Conservation (phyloP, 2,888 invertebrate genomes). For the Acronicta leporina region DNA sequence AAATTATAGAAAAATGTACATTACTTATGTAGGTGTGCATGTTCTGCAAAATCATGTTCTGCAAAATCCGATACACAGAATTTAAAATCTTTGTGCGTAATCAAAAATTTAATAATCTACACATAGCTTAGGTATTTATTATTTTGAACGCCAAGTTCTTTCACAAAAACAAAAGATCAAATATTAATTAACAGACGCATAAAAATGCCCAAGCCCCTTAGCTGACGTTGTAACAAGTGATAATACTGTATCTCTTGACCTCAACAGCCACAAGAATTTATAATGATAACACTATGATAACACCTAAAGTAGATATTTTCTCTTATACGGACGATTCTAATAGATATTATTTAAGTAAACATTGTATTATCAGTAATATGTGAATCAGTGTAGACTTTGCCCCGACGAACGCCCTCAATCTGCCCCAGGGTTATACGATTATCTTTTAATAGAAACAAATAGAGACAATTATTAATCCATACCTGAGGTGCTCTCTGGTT, state of each 20-base stretch:
- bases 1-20: slow-evolving; percentile 1
- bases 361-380: slow-evolving; percentile 53
- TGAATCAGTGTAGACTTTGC: slow-evolving; percentile 64
- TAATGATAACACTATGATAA: slow-evolving; percentile 39
- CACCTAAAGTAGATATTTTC: slow-evolving; percentile 47
- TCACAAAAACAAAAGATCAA: slow-evolving; percentile 1
- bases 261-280: slow-evolving; percentile 46
- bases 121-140: neutral
- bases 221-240: slow-evolving; percentile 31
- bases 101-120: too few species aligned
- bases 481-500: slow-evolving; percentile 95
- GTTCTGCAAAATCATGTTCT: too few species aligned
- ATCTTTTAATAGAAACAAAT: slow-evolving; percentile 34
- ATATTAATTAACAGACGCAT: slow-evolving; percentile 10
- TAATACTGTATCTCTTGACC: slow-evolving; percentile 49
- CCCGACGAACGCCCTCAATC: slow-evolving; percentile 65
- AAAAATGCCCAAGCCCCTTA: slow-evolving; percentile 35
- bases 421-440: slow-evolving; percentile 58
- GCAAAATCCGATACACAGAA: too few species aligned
- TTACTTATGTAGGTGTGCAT: neutral
- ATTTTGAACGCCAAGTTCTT: neutral
- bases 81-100: too few species aligned
- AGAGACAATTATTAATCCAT: slow-evolving; percentile 57
- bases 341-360: slow-evolving; percentile 51
- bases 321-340: slow-evolving; percentile 37